phyloP scores from a whole-genome alignment of 2,888 invertebrate genomes.

The Crossocerus cetratus region DNA sequence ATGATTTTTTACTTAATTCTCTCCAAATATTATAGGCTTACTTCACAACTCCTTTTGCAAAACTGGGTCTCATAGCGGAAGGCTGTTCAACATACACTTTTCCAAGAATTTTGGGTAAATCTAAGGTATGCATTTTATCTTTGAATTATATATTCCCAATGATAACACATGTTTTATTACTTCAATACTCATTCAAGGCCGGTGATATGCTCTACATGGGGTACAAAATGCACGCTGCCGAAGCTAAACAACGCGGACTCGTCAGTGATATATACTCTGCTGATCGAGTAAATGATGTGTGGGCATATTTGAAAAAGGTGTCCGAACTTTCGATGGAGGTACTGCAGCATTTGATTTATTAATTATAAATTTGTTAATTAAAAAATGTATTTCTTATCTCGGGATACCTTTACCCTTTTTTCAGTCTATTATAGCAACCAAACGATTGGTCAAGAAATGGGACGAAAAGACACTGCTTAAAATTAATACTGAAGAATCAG shows the following conservation, averaged over 20 bases:
- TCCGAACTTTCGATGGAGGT: conserved; percentile 61
- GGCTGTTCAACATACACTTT: conserved; percentile 93
- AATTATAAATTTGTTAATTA: background rate
- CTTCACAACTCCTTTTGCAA: conserved; percentile 92
- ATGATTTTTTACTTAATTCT: background rate
- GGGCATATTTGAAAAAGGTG: conserved; percentile 55
- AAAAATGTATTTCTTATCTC: conserved; percentile 58
- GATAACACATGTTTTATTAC: background rate
- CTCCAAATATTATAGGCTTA: conserved; percentile 82
- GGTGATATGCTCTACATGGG: conserved; percentile 83
- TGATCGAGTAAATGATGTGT: conserved; percentile 79
- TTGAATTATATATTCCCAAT: no score
- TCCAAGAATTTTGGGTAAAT: conserved; percentile 89
- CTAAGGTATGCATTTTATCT: conserved; percentile 80
- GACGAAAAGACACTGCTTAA: conserved; percentile 82
- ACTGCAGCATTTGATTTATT: conserved; percentile 7
- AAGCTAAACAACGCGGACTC: conserved; percentile 88
- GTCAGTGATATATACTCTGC: conserved; percentile 87
- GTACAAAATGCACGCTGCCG: conserved; percentile 86
- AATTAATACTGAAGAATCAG: conserved; percentile 84
- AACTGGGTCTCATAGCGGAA: conserved; percentile 91
- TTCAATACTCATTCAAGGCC: conserved; percentile 73
- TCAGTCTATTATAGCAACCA: conserved; percentile 82
- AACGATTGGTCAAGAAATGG: conserved; percentile 83
- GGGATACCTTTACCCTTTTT: conserved; percentile 3